These are phyloP conservation scores for Bombylius major DNA, from an alignment of 2,888 invertebrate genomes.

Conservation along the genomic window DNA sequence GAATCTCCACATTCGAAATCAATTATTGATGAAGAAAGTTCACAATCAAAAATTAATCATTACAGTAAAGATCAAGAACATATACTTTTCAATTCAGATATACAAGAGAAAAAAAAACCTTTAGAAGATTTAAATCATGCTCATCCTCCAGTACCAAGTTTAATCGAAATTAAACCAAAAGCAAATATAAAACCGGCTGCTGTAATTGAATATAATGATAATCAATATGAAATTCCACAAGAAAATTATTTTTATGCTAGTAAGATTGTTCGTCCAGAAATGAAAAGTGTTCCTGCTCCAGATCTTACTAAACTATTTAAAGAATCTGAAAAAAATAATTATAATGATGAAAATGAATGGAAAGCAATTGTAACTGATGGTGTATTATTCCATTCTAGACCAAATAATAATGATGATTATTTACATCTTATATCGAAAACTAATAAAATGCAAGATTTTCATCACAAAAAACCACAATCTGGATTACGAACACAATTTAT, in stretches of 20 bases:
- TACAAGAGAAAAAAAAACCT: constrained; percentile 25
- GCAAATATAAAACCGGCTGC: constrained; percentile 27
- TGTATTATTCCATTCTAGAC: not conserved
- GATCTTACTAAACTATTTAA: constrained; percentile 17
- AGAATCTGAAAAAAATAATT: constrained; percentile 4
- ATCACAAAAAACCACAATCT: constrained; percentile 11
- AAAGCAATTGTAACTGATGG: constrained; percentile 22
- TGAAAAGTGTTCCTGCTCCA: constrained; percentile 16
- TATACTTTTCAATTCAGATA: constrained; percentile 34
- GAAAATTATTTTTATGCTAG: constrained; percentile 21
- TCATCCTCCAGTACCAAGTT: constrained; percentile 29
- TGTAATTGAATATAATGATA: constrained; percentile 14
- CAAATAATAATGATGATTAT: constrained; percentile 10
- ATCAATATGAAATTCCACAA: constrained; percentile 20
- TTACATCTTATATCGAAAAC: constrained; percentile 15
- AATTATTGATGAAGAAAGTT: constrained; percentile 25
- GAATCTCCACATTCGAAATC: constrained; percentile 26
- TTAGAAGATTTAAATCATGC: constrained; percentile 30
- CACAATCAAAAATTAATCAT: constrained; percentile 37
- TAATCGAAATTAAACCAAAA: constrained; percentile 32
- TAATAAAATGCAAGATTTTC: not conserved
- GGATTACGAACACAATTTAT: constrained; percentile 22
- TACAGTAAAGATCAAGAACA: constrained; percentile 36
- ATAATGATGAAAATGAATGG: constrained; percentile 28
- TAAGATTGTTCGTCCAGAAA: constrained; percentile 9